Base-by-base conservation (phyloP, 2,888 invertebrate genomes). In the Spisula subtruncata region DNA sequence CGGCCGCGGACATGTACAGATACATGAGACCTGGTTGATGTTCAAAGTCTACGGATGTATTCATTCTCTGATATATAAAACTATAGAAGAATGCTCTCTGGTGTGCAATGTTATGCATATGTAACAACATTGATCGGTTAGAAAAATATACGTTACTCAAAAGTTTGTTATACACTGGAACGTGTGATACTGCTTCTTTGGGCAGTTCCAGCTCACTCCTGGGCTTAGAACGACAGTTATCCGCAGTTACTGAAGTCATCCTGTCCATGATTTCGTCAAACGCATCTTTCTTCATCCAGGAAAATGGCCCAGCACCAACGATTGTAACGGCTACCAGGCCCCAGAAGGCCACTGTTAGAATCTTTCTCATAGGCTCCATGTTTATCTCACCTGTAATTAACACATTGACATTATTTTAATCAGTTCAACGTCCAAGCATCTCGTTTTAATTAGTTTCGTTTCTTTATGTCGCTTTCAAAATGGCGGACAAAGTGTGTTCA, bases 11-110 rank as follows among this genome's bases (percentile, higher is more conserved):
- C 79, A 99, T 97, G 96, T 99, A 99, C 96, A 99, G 99, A 96
- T 99, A 99, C 98, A 99, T 99, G 98, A 99, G 98, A 86, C 99
- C 99, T 0, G 99, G 99, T 97, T 99, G 99, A 94, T 98, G 98
- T 81, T 90, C 85, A 71, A 94, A 94, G 81, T 94, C 93, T 25
- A 80, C 93, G 0, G 95, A 93, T 29, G 94, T 92, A 90, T 96
- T 96, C 83, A 95, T 93, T 85, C 94, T 92, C 84, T 95, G 96
- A 82, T 94, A 95, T 80, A 96, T 94, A 86, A 95, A 95, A 90
- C 95, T 96, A 90, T 93, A 96, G 97, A 98, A 99, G 97, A 99
- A 99, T 0, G 99, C 99, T 94, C 99, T 97, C 96, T 98, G 99
- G 96, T 99, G 97, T n/a, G 99, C 99, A 98, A 99, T 98, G 97